Conservation (phyloP, 2,797 vertebrate species). For the Enteromius treurensis region DNA sequence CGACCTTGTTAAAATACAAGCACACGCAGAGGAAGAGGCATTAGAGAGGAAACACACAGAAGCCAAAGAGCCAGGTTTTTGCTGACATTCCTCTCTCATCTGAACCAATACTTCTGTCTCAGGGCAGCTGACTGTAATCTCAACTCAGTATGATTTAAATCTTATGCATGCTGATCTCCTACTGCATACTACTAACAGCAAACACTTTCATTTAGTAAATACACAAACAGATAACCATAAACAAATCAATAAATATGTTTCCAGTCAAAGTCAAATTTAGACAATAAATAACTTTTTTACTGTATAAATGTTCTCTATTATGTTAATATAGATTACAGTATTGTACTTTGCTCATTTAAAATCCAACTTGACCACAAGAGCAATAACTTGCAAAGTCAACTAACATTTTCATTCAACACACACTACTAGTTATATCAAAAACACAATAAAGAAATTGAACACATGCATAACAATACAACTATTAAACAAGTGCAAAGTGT, state of each 20-base stretch:
- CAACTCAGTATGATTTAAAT: neutral
- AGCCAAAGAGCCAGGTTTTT: neutral
- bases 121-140: neutral
- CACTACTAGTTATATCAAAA: neutral
- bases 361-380: neutral
- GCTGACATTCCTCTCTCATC: neutral
- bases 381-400: neutral
- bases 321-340: neutral
- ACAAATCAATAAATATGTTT: neutral
- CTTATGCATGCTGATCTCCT: neutral
- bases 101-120: neutral
- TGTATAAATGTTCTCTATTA: neutral
- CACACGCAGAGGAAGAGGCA: neutral
- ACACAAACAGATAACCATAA: neutral
- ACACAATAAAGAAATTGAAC: neutral
- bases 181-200: neutral
- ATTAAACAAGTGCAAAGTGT: neutral
- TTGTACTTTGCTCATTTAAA: neutral
- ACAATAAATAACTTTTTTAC: neutral
- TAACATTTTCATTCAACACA: neutral
- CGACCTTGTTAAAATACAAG: slow-evolving; percentile 5
- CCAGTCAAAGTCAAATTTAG: neutral
- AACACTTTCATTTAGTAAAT: neutral
- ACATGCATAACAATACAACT: neutral
- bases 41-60: neutral